Evolutionary conservation across 2,888 invertebrate species (phyloP).

Genomic region (Lutraria lutraria): DNA sequence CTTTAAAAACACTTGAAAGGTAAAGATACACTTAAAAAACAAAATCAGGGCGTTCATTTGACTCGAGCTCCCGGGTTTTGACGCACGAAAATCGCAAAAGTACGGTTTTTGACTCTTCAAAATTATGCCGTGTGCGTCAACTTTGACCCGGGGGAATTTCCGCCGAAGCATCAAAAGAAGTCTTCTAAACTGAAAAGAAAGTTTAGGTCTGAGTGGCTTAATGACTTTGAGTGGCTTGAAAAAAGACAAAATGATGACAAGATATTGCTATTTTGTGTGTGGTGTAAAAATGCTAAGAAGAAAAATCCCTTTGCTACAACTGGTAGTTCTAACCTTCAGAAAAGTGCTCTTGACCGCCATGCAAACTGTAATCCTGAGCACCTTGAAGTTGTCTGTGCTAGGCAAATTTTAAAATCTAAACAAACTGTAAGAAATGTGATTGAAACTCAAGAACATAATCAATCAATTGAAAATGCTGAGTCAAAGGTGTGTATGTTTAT

Average conservation of each 20-base stretch:
- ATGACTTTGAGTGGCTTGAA: slow-evolving; percentile 34
- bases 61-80: too few species aligned
- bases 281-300: slow-evolving; percentile 38
- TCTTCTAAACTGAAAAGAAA: too few species aligned
- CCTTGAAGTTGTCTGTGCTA: slow-evolving; percentile 27
- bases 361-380: slow-evolving; percentile 36
- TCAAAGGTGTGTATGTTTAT: too few species aligned
- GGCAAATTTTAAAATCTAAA: not conserved
- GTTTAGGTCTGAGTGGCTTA: slow-evolving; percentile 21
- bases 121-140: too few species aligned
- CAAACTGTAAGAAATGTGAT: slow-evolving; percentile 13
- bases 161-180: too few species aligned
- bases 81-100: too few species aligned
- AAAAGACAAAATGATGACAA: not conserved
- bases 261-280: slow-evolving; percentile 27
- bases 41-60: too few species aligned
- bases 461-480: too few species aligned
- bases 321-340: slow-evolving; percentile 43
- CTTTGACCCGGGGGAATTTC: too few species aligned
- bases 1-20: too few species aligned
- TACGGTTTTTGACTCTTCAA: too few species aligned
- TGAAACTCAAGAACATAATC: not conserved
- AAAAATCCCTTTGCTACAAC: slow-evolving; percentile 39
- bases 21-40: too few species aligned
- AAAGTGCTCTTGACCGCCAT: slow-evolving; percentile 47